Conservation (phyloP, 2,113 vertebrate genomes). For the Brachirus orientalis region DNA sequence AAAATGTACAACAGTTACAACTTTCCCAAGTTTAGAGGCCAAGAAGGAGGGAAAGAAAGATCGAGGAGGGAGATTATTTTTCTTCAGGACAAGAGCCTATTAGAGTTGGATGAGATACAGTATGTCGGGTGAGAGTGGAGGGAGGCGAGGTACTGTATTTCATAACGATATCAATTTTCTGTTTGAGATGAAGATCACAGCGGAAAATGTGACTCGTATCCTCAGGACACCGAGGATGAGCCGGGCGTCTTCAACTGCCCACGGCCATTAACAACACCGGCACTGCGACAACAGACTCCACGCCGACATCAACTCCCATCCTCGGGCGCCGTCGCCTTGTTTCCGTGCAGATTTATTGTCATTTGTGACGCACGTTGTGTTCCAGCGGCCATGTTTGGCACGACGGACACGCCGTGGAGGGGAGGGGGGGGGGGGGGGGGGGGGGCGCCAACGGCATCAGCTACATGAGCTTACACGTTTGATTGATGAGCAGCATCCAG, state of each 20-base stretch:
- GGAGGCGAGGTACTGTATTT: conserved; percentile 18
- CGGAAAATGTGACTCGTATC: conserved; percentile 10
- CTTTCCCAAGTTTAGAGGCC: not conserved
- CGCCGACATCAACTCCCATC: conserved; percentile 45
- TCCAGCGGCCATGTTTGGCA: conserved; percentile 30
- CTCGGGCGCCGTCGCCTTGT: conserved; percentile 32
- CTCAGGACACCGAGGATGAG: conserved; percentile 20
- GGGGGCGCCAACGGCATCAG: conserved; percentile 24
- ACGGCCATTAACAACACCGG: conserved; percentile 41
- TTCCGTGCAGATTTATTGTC: conserved; percentile 33
- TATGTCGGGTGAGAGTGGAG: not conserved
- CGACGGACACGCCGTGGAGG: conserved; percentile 34
- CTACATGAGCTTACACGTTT: conserved; percentile 19
- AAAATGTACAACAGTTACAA: not conserved
- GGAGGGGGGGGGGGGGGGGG: not conserved
- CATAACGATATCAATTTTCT: not conserved
- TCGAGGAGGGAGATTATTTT: not conserved
- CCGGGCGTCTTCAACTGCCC: conserved; percentile 35
- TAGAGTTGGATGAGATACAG: conserved; percentile 16
- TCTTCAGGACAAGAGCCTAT: conserved; percentile 20
- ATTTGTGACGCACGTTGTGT: conserved; percentile 8
- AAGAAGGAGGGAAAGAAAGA: not conserved
- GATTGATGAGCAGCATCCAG: conserved; percentile 56
- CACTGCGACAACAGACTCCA: conserved; percentile 20
- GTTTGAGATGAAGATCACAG: not conserved